Percentiles rank a stretch among this genome's conserved stretches.
These are phyloP conservation scores for Tenthredo livida DNA, from an alignment of 2,888 invertebrate genomes.

Conservation along the genomic window DNA sequence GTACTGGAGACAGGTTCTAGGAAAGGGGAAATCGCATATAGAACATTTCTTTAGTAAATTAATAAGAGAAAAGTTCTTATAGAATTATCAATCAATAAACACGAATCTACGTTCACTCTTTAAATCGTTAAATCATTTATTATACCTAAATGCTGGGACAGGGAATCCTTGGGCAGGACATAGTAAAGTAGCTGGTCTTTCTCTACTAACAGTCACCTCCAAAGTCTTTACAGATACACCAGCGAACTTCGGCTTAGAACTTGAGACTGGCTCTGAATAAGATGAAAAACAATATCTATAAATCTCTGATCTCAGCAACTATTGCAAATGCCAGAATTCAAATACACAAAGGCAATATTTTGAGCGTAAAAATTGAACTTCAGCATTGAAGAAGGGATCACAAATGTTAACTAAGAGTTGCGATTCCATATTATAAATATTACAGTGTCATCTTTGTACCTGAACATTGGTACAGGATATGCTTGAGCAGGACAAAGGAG, in stretches of 20 bases:
- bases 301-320: constrained; percentile 1
- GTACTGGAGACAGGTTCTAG: constrained; percentile 87
- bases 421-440: neutral
- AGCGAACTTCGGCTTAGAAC: constrained; percentile 83
- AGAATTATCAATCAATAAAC: constrained; percentile 33
- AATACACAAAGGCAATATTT: neutral
- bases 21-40: constrained; percentile 57
- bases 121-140: constrained; percentile 35
- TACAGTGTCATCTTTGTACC: constrained; percentile 73
- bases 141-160: constrained; percentile 81
- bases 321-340: constrained; percentile 18
- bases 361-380: neutral
- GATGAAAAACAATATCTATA: constrained; percentile 44
- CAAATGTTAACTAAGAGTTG: neutral
- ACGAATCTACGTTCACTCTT: constrained; percentile 31
- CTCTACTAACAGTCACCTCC: constrained; percentile 72
- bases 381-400: no score
- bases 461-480: constrained; percentile 80
- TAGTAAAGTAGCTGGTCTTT: constrained; percentile 78
- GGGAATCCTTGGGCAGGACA: constrained; percentile 82
- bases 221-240: constrained; percentile 71
- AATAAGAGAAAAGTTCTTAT: constrained; percentile 41
- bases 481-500: constrained; percentile 86
- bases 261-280: constrained; percentile 86
- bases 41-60: constrained; percentile 14